Conservation (phyloP, 2,113 vertebrate genomes). For the Tapirus terrestris region DNA sequence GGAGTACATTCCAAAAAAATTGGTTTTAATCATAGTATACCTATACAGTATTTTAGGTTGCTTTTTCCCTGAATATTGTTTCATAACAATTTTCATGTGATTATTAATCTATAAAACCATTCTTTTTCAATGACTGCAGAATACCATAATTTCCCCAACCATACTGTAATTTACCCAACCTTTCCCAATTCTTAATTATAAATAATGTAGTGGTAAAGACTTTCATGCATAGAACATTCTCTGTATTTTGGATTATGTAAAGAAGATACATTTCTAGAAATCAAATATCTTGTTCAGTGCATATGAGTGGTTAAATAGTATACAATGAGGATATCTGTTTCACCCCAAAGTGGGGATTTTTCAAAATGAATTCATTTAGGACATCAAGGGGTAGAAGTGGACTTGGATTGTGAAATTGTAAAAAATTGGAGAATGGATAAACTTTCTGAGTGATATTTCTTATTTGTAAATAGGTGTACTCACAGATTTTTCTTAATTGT, state of each 20-base stretch:
- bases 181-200: conserved; percentile 41
- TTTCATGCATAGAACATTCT: not conserved
- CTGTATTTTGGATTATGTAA: not conserved
- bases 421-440: not conserved
- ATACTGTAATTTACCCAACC: not conserved
- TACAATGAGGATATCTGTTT: not conserved
- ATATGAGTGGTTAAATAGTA: not conserved
- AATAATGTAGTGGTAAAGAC: not conserved
- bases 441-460: not conserved
- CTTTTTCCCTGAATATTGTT: not conserved
- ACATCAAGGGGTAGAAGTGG: not conserved
- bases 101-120: not conserved
- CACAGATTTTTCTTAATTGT: not conserved
- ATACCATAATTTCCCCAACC: not conserved
- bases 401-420: not conserved
- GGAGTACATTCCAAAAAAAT: not conserved
- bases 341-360: not conserved
- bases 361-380: not conserved
- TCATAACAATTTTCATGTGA: not conserved
- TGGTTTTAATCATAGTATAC: not conserved
- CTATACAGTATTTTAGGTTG: not conserved
- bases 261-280: not conserved
- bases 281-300: not conserved
- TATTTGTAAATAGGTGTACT: not conserved
- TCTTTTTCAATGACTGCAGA: not conserved